A percentile compares a stretch with the other conserved stretches of the same genome.
phyloP scores from a whole-genome alignment of 2,113 vertebrate genomes.

The Gadus macrocephalus region DNA sequence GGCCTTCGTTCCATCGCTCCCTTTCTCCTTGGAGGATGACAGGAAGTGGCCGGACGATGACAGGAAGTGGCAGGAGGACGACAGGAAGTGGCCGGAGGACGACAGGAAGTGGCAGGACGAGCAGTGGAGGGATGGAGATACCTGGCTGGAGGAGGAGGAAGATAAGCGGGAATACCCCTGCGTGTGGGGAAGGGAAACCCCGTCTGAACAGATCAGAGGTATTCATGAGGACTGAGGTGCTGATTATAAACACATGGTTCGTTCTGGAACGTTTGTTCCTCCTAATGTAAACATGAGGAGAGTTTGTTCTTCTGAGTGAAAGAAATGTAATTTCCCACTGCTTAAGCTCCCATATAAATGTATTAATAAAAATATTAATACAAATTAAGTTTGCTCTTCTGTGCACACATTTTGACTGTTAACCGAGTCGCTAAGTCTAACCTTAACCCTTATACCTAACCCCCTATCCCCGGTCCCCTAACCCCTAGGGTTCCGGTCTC shows the following conservation, averaged over 20 bases:
- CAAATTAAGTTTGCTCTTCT: too few relatives aligned
- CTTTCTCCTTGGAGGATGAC: conserved; percentile 50
- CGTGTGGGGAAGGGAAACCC: conserved; percentile 36
- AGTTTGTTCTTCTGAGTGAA: too few relatives aligned
- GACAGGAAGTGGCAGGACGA: conserved; percentile 14
- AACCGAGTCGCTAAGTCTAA: too few relatives aligned
- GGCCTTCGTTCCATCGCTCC: conserved; percentile 70
- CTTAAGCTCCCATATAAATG: too few relatives aligned
- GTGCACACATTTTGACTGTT: too few relatives aligned
- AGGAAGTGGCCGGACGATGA: conserved; percentile 8
- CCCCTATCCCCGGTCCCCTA: too few relatives aligned
- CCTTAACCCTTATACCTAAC: too few relatives aligned
- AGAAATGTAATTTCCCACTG: too few relatives aligned
- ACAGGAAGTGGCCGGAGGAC: conserved; percentile 12
- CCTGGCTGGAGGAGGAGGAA: conserved; percentile 14
- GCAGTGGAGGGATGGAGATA: conserved; percentile 18
- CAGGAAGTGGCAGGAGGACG: conserved; percentile 13
- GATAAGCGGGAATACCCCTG: conserved; percentile 26
- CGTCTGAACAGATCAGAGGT: conserved; percentile 42
- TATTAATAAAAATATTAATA: too few relatives aligned
- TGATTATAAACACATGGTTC: neutral
- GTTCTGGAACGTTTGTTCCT: neutral
- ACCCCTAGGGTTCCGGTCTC: conserved; percentile 75
- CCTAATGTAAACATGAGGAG: neutral
- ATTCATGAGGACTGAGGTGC: neutral